Evolutionary conservation across 2,797 vertebrate genomes (phyloP).

Genomic region (Anabas testudineus): DNA sequence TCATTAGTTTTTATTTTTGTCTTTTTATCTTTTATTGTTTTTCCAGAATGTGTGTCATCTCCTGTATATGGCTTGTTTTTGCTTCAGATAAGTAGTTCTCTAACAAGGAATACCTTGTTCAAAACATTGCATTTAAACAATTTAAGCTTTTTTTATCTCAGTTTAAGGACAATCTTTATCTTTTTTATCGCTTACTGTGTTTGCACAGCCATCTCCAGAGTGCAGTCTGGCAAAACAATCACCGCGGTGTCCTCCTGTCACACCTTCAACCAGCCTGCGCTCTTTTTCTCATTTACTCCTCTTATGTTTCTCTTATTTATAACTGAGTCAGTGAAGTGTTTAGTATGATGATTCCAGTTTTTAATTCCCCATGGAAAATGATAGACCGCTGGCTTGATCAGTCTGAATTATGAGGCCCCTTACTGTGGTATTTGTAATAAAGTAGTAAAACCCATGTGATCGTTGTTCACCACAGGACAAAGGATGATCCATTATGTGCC

Average conservation of each 20-base stretch:
- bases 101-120: too few relatives aligned
- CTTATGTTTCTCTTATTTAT: constrained; percentile 30
- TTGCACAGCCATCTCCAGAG: constrained; percentile 69
- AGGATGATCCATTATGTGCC: constrained; percentile 65
- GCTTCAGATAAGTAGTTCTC: too few relatives aligned
- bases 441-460: constrained; percentile 66
- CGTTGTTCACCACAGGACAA: constrained; percentile 57
- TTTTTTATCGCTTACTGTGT: too few relatives aligned
- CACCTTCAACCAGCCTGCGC: constrained; percentile 34
- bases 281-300: constrained; percentile 13
- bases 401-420: constrained; percentile 59
- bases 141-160: too few relatives aligned
- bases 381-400: constrained; percentile 43
- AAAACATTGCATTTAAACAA: too few relatives aligned
- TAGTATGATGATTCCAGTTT: constrained; percentile 41
- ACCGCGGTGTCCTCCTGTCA: constrained; percentile 48
- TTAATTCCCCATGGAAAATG: constrained; percentile 45
- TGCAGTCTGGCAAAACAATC: constrained; percentile 66
- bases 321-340: constrained; percentile 34
- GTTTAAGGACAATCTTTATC: too few relatives aligned
- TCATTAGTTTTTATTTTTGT: too few relatives aligned
- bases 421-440: constrained; percentile 52
- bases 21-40: too few relatives aligned
- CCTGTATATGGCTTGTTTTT: too few relatives aligned
- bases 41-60: too few relatives aligned